Conservation (phyloP, 2,113 vertebrate species). For the Solenodon paradoxus region DNA sequence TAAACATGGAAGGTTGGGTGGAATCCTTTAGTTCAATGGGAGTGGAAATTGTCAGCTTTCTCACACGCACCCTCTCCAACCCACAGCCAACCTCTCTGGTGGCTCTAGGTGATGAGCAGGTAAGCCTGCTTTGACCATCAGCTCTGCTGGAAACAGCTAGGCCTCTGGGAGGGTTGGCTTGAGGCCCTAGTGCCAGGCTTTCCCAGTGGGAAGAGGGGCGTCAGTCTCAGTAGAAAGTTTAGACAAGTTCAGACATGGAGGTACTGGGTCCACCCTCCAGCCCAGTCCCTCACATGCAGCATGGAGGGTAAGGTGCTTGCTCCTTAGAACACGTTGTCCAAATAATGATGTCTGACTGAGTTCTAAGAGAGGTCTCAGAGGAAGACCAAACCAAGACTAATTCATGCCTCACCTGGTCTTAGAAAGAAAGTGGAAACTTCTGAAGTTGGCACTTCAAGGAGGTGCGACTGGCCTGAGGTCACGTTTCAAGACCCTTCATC, state of each 20-base stretch:
- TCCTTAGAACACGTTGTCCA: too few species aligned
- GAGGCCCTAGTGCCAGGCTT: background rate
- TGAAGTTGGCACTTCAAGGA: too few species aligned
- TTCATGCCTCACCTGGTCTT: background rate
- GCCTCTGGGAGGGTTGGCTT: background rate
- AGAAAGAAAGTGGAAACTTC: too few species aligned
- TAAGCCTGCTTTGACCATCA: background rate
- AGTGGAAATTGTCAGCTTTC: too few species aligned
- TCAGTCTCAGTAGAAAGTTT: too few species aligned
- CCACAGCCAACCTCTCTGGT: background rate
- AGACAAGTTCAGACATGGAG: too few species aligned
- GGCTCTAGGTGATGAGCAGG: background rate
- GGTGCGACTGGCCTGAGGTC: background rate
- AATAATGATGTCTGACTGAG: too few species aligned
- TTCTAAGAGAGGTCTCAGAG: too few species aligned
- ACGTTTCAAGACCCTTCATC: background rate
- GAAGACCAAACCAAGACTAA: background rate
- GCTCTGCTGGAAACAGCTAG: background rate
- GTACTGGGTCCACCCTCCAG: too few species aligned
- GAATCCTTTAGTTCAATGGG: background rate
- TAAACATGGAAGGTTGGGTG: background rate
- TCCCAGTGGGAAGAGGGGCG: too few species aligned
- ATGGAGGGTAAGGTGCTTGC: too few species aligned
- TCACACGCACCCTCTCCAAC: rapidly evolving
- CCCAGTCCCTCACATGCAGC: too few species aligned